Conservation (phyloP, 2,888 invertebrate species). For the Himalopsyche kuldschensis region DNA sequence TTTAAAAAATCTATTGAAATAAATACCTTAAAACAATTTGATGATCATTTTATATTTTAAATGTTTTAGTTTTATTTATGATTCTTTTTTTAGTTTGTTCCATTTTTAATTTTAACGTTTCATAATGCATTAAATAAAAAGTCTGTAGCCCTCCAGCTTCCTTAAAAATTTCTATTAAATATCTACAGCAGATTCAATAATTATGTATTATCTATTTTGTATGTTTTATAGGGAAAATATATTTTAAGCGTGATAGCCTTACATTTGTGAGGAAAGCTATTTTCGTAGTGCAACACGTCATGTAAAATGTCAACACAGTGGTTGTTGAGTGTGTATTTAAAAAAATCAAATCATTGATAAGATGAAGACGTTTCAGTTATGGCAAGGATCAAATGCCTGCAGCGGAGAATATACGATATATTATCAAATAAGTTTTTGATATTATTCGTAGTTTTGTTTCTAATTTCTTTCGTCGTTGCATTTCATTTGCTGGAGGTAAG, state of each 20-base stretch:
- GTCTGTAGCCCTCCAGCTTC: too few relatives aligned
- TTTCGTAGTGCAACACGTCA: neutral
- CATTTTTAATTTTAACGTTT: too few relatives aligned
- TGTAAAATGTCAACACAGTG: neutral
- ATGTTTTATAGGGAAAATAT: neutral
- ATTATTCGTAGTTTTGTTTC: constrained; percentile 47
- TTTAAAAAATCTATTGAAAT: too few relatives aligned
- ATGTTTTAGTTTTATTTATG: too few relatives aligned
- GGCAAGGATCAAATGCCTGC: constrained; percentile 52
- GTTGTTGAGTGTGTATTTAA: neutral
- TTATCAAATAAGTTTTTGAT: constrained; percentile 51
- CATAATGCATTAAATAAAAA: too few relatives aligned
- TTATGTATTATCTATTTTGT: too few relatives aligned
- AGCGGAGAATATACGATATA: constrained; percentile 52
- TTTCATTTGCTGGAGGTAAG: constrained; percentile 54
- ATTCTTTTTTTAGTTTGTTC: too few relatives aligned
- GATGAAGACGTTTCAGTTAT: constrained; percentile 41
- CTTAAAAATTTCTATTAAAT: too few relatives aligned
- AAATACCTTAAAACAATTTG: too few relatives aligned
- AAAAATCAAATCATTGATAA: constrained; percentile 1
- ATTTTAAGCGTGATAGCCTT: neutral
- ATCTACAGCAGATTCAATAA: too few relatives aligned
- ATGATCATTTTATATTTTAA: too few relatives aligned
- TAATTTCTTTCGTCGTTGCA: constrained; percentile 49
- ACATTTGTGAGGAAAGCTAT: neutral